Base-by-base conservation (phyloP, 2,888 invertebrate genomes). In the Campoplex capitator region DNA sequence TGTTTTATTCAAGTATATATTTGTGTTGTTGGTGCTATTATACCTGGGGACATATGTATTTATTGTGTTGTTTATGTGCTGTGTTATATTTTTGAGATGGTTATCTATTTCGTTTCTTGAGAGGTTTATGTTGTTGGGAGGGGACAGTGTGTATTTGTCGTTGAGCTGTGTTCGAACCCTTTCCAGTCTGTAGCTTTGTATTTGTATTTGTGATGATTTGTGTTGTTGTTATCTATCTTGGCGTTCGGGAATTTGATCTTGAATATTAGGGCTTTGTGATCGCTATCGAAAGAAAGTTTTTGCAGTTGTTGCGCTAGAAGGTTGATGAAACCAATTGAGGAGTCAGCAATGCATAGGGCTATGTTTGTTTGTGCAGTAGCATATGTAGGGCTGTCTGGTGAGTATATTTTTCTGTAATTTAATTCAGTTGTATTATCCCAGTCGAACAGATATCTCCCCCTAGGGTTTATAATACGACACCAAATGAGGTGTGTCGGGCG, bases 261-360 rank as follows among this genome's bases (percentile, higher is more conserved):
- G 48, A 82, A 28, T 32, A 68, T 11, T 1, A 85, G 13, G 0
- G 76, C 78, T 0, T 75, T 78, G 51, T 86, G 86, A 23, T 83
- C 86, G 16, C 86, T 83, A 51, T 86, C 79, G 67, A 75, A 86
- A 8, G 78, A 48, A 0, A 68, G 35, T 0, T 83, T 83, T 18
- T 35, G 51, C 0, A 78, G 3, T n/a, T 23, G 9, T 16, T 86
- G 48, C 1, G 16, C 6, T 0, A 6, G 9, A 16, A 23, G 4
- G 1, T 76, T 42, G 0, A 18, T 18, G 9, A 85, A 16, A 2
- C 58, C 0, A 4, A 85, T 38, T 23, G 65, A 45, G 11, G 32
- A 13, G 16, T 88, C 88, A 0, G 74, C 70, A 0, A 85, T 16
- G 56, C 85, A 85, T 1, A 83, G 13, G 18, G n/a, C n/a, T n/a